Evolutionary conservation across 2,888 invertebrate species (phyloP).

Genomic region (Buathra laborator): DNA sequence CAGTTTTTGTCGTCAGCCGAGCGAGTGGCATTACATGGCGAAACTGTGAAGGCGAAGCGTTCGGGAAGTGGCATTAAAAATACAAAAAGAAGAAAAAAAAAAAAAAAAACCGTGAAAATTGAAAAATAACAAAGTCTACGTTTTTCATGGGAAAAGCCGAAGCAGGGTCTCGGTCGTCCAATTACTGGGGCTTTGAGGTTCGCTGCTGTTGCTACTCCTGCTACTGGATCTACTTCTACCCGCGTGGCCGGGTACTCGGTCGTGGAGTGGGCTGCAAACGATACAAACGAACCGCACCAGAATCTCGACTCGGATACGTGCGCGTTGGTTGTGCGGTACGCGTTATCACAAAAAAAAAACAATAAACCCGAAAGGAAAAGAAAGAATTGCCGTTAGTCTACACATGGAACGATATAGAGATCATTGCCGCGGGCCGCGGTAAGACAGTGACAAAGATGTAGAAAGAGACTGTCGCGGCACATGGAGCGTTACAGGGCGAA

Average conservation of each 20-base stretch:
- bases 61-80: conserved; percentile 46
- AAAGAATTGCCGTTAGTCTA: conserved; percentile 17
- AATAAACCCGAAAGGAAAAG: conserved; percentile 20
- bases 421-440: not conserved
- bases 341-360: conserved; percentile 11
- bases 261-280: not conserved
- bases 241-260: not conserved
- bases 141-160: conserved; percentile 56
- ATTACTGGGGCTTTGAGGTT: conserved; percentile 66
- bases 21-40: not conserved
- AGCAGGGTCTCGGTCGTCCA: conserved; percentile 52
- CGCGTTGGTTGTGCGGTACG: not conserved
- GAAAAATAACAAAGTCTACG: conserved; percentile 67
- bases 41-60: conserved; percentile 10
- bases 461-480: not conserved
- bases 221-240: not conserved
- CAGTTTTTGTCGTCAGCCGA: not conserved
- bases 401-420: not conserved
- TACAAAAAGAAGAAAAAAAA: too few relatives aligned
- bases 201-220: conserved; percentile 25
- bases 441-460: not conserved
- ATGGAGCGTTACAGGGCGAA: not conserved
- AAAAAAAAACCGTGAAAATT: conserved; percentile 53
- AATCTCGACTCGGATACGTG: conserved; percentile 17
- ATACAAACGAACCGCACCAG: conserved; percentile 22